These are phyloP conservation scores for Byasa hedistus DNA, from an alignment of 2,888 invertebrate genomes.

Conservation along the genomic window DNA sequence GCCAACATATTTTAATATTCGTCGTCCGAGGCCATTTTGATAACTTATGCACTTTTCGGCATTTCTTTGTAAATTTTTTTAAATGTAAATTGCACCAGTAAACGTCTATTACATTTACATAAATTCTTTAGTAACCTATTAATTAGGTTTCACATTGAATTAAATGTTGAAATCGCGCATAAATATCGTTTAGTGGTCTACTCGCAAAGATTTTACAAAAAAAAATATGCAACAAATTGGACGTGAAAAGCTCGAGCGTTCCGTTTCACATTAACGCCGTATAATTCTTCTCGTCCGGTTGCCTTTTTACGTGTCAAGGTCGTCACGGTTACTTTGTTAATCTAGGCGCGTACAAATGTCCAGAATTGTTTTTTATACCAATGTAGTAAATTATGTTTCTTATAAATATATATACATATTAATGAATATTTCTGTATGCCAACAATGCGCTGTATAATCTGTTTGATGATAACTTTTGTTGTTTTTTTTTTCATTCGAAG, in stretches of 20 bases:
- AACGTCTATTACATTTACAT: conserved; percentile 3
- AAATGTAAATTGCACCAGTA: neutral
- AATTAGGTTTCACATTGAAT: conserved; percentile 8
- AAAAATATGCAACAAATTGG: conserved; percentile 18
- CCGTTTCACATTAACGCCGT: conserved; percentile 23
- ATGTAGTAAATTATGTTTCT: conserved; percentile 2
- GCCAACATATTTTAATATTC: no score
- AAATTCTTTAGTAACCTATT: conserved; percentile 8
- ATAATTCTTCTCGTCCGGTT: conserved; percentile 24
- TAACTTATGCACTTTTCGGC: conserved; percentile 1
- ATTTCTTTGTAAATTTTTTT: neutral
- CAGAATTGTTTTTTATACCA: conserved; percentile 5
- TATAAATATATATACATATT: conserved; percentile 4
- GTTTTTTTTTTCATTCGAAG: neutral
- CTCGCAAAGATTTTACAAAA: neutral
- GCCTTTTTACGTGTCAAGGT: conserved; percentile 29
- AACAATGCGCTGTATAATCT: neutral
- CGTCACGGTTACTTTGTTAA: conserved; percentile 14
- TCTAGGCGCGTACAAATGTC: conserved; percentile 15
- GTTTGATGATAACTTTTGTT: neutral
- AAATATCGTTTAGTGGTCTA: neutral
- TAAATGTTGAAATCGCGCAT: conserved; percentile 21
- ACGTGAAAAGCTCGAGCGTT: conserved; percentile 12
- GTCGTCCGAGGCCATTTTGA: neutral
- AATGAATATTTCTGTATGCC: conserved; percentile 3